Evolutionary conservation across 2,797 vertebrate genomes (phyloP).

Genomic region (Oryzias sinensis): DNA sequence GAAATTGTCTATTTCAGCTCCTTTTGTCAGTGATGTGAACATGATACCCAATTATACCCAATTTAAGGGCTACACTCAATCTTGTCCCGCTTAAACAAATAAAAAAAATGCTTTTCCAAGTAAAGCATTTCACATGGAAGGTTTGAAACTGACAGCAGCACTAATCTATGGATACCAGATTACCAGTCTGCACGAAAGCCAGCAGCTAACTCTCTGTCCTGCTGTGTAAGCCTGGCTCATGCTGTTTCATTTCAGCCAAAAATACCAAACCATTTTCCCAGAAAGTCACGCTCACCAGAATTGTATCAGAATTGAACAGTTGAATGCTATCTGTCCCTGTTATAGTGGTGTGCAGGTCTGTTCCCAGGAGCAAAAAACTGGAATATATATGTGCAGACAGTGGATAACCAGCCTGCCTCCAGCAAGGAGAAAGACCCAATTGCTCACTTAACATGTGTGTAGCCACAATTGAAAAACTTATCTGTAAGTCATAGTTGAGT

Average conservation of each 20-base stretch:
- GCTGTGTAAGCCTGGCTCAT: background rate
- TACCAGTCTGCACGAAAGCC: background rate
- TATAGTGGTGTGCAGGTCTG: background rate
- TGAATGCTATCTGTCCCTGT: background rate
- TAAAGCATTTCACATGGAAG: background rate
- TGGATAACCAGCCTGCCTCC: background rate
- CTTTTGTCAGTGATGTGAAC: constrained; percentile 1
- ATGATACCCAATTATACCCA: background rate
- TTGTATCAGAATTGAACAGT: background rate
- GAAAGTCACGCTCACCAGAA: background rate
- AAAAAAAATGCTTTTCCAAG: background rate
- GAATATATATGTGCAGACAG: background rate
- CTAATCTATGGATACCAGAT: constrained; percentile 8
- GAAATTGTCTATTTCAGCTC: constrained; percentile 1
- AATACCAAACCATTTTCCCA: background rate
- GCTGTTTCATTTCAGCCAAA: background rate
- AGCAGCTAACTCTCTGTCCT: background rate
- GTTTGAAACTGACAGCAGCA: background rate
- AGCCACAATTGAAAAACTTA: background rate
- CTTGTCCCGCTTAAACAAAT: background rate
- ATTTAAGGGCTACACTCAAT: background rate
- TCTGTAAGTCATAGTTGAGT: too few relatives aligned
- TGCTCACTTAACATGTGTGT: background rate
- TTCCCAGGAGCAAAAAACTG: constrained; percentile 2
- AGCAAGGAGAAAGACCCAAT: background rate